Evolutionary conservation across 2,797 vertebrate genomes (phyloP), one percentile per base, ranked within the genome.

Genomic region (Tragopan temminckii): DNA sequence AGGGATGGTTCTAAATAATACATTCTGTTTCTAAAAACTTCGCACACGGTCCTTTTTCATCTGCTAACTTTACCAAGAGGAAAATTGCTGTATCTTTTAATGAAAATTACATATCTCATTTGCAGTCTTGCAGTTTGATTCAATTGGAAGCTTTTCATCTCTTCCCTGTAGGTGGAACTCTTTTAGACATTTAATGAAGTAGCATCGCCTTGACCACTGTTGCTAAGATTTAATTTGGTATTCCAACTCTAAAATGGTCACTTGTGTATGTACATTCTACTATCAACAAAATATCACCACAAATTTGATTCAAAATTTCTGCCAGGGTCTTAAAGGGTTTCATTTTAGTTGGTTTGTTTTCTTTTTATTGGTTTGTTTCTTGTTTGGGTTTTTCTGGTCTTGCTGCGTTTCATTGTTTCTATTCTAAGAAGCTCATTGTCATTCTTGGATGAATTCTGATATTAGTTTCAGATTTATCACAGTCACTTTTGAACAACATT

Each of bases 131-230:
- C 71, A 77, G 4, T 80, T 69, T 40, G 33, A 91, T 94, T 95
- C 70, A 91, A 88, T 67, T 70, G 55, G 52, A 83, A 88, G 42
- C 66, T 91, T 92, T 97, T 95, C 45, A 91, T 81, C 61, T 89
- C 8, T 91, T 95, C 87, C 93, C 92, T 89, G 67, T 79, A 77
- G 88, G 76, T 82, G 83, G 70, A 95, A 92, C 66, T 88, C 75
- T 8, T 71, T 87, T 64, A 93, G 79, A 90, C 88, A 83, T 67
- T 94, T 95, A 95, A 97, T 96, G 96, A 97, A 85, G 89, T 95
- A 87, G 63, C 82, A 88, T 92, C 95, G 92, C 85, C 95, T 92
- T 96, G 96, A 87, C 94, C 96, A 86, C 79, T 81, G 70, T 35
- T 95, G 68, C 62, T 87, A 89, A 95, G 89, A 95, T 90, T 96